Conservation (phyloP, 2,888 invertebrate genomes). For the Aspidiotus destructor region DNA sequence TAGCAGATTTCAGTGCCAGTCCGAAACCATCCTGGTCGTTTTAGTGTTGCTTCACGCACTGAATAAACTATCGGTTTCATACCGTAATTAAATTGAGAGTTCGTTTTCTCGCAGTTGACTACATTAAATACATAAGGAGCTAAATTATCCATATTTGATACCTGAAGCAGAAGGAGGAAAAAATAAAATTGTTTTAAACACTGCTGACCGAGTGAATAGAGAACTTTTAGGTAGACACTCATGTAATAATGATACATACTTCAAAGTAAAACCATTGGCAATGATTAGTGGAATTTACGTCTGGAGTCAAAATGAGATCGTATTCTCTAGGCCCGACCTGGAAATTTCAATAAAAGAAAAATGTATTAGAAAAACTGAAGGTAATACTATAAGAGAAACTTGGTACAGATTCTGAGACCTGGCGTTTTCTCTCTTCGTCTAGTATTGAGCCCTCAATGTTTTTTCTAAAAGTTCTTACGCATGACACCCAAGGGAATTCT, state of each 20-base stretch:
- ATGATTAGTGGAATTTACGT: constrained; percentile 66
- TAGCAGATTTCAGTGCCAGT: constrained; percentile 70
- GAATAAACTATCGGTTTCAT: constrained; percentile 83
- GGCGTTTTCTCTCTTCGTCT: too few relatives aligned
- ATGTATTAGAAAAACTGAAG: too few relatives aligned
- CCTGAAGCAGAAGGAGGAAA: constrained; percentile 24
- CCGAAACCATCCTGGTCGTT: constrained; percentile 55
- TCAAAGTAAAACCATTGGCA: constrained; percentile 89
- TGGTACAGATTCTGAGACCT: too few relatives aligned
- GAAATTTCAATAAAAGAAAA: constrained; percentile 35
- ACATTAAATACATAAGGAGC: constrained; percentile 71
- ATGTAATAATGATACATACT: constrained; percentile 44
- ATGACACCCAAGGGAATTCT: too few relatives aligned
- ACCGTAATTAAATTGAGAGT: constrained; percentile 78
- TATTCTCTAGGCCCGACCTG: constrained; percentile 68
- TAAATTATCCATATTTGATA: constrained; percentile 58
- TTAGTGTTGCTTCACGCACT: constrained; percentile 53
- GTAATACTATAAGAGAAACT: background rate
- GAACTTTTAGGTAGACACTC: background rate
- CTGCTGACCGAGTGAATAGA: background rate
- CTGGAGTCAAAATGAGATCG: constrained; percentile 70
- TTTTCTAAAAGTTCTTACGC: too few relatives aligned
- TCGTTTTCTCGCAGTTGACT: constrained; percentile 75
- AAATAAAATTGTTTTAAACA: background rate
- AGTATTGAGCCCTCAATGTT: too few relatives aligned